Conservation (phyloP, 2,888 invertebrate species). For the Girardia tigrina region DNA sequence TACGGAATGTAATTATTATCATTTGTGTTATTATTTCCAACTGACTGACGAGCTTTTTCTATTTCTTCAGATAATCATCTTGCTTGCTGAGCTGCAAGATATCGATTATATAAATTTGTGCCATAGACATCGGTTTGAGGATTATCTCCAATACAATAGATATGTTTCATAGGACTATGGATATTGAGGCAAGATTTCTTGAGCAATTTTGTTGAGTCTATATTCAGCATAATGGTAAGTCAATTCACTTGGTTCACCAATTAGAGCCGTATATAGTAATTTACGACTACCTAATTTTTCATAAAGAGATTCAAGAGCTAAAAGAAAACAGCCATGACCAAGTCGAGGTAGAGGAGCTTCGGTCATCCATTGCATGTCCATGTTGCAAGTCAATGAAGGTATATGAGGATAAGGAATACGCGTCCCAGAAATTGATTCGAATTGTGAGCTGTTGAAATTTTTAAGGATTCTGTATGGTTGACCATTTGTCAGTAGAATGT, state of each 20-base stretch:
- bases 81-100: slow-evolving; percentile 44
- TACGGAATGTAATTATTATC: background rate
- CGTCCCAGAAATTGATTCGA: background rate
- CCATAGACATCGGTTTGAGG: slow-evolving; percentile 60
- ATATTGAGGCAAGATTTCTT: slow-evolving; percentile 52
- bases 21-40: background rate
- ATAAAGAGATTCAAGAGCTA: slow-evolving; percentile 57
- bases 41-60: background rate
- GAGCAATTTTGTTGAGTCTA: slow-evolving; percentile 55
- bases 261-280: slow-evolving; percentile 56
- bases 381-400: slow-evolving; percentile 59
- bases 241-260: slow-evolving; percentile 59
- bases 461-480: slow-evolving; percentile 48
- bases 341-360: slow-evolving; percentile 58
- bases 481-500: slow-evolving; percentile 57
- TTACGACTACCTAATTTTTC: slow-evolving; percentile 56
- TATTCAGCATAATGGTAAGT: slow-evolving; percentile 59
- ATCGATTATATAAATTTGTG: slow-evolving; percentile 58
- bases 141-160: slow-evolving; percentile 60
- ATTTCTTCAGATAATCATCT: background rate
- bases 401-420: slow-evolving; percentile 54
- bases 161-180: slow-evolving; percentile 52
- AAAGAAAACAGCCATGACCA: slow-evolving; percentile 59
- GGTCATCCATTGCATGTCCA: slow-evolving; percentile 60
- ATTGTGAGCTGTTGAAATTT: background rate